Conservation (phyloP, 2,797 vertebrate species). For the Enteromius anoplus region DNA sequence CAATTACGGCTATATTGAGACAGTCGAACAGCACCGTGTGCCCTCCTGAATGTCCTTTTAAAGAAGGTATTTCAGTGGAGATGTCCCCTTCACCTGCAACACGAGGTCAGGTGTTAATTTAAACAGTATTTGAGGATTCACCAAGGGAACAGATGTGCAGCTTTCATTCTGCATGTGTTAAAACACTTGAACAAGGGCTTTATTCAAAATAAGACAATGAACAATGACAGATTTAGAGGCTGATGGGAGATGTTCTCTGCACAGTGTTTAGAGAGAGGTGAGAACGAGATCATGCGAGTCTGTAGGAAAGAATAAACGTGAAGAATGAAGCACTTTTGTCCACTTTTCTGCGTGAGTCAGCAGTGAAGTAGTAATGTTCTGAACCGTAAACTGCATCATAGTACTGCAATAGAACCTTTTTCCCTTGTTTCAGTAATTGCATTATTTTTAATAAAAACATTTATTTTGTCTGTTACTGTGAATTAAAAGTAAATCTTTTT, state of each 20-base stretch:
- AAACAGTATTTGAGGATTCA: neutral
- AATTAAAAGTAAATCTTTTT: no score
- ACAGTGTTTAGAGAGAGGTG: neutral
- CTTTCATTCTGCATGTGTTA: constrained; percentile 22
- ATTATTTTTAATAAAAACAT: no score
- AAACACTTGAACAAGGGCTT: constrained; percentile 47
- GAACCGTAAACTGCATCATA: no score
- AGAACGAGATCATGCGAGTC: neutral
- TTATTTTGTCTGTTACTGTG: no score
- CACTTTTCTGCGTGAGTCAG: neutral
- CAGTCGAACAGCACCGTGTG: neutral
- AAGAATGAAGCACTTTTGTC: neutral
- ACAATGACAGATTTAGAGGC: constrained; percentile 51
- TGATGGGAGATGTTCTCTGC: constrained; percentile 2
- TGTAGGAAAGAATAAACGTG: neutral
- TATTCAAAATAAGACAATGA: constrained; percentile 55
- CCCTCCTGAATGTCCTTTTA: neutral
- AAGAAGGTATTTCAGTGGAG: neutral
- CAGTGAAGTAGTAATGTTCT: neutral
- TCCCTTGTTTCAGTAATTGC: no score
- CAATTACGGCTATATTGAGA: constrained; percentile 5
- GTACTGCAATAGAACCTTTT: no score
- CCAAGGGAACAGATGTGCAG: constrained; percentile 5
- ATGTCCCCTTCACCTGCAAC: neutral
- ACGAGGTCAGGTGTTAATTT: neutral